Percentiles rank a stretch among this genome's conserved stretches.
Evolutionary conservation across 2,113 vertebrate genomes (phyloP).

Genomic region (Alaudala cheleensis): DNA sequence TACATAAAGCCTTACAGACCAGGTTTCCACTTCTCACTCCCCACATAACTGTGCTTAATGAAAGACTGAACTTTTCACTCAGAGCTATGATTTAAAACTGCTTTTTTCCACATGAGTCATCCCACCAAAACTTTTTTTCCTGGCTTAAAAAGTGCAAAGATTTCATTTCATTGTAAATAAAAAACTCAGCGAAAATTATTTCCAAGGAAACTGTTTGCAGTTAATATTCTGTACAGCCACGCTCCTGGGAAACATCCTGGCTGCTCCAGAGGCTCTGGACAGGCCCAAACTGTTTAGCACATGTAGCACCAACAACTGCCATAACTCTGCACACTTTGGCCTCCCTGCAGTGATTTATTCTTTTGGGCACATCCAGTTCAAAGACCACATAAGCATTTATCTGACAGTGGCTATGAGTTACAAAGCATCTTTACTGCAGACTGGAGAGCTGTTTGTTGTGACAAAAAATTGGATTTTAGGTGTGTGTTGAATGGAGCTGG

Average conservation of each 20-base stretch:
- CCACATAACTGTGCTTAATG: background rate
- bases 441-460: background rate
- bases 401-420: background rate
- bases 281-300: background rate
- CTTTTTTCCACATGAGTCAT: background rate
- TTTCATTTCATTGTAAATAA: background rate
- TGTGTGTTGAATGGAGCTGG: background rate
- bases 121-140: background rate
- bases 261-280: background rate
- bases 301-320: background rate
- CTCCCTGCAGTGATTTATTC: background rate
- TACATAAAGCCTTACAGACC: background rate
- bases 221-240: background rate
- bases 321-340: background rate
- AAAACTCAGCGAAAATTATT: background rate
- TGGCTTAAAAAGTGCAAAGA: background rate
- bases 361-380: background rate
- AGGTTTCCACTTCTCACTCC: background rate
- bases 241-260: background rate
- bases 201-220: background rate
- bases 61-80: background rate
- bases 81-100: background rate
- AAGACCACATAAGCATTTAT: background rate
- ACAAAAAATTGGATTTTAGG: background rate
- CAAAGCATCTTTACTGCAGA: background rate